Evolutionary conservation across 2,797 vertebrate species (phyloP).

Genomic region (Chiloscyllium punctatum): DNA sequence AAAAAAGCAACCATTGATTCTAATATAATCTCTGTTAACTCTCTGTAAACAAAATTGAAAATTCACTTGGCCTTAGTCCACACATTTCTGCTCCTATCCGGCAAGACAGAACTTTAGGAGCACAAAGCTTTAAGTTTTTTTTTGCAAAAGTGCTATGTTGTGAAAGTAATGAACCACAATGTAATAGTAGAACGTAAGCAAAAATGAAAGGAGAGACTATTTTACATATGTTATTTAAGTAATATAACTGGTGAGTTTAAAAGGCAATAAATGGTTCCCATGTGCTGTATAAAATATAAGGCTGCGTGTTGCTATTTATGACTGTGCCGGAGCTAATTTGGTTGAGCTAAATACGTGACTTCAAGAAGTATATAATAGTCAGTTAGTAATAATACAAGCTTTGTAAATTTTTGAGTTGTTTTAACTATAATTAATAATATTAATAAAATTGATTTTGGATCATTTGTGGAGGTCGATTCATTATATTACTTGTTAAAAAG

Average conservation of each 20-base stretch:
- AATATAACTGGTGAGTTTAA: background rate
- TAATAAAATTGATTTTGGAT: background rate
- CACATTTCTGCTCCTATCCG: conserved; percentile 11
- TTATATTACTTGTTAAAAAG: background rate
- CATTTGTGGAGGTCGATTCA: background rate
- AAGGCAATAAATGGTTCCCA: conserved; percentile 11
- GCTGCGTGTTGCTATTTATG: background rate
- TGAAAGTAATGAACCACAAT: background rate
- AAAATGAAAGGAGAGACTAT: background rate
- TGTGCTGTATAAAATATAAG: conserved; percentile 3
- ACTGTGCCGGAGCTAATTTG: background rate
- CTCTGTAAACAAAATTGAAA: conserved; percentile 1
- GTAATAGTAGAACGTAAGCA: background rate
- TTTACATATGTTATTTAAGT: conserved; percentile 16
- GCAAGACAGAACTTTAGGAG: background rate
- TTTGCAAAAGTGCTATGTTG: background rate
- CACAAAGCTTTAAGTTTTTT: background rate
- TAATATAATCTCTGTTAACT: conserved; percentile 15
- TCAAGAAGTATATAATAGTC: background rate
- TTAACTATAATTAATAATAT: background rate
- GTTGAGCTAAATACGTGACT: background rate
- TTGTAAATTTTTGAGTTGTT: background rate
- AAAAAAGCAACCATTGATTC: conserved; percentile 10
- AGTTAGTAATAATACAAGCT: background rate
- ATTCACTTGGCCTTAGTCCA: background rate